These are phyloP conservation scores for Dendropsophus ebraccatus DNA, from an alignment of 2,113 vertebrate species.

Conservation along the genomic window DNA sequence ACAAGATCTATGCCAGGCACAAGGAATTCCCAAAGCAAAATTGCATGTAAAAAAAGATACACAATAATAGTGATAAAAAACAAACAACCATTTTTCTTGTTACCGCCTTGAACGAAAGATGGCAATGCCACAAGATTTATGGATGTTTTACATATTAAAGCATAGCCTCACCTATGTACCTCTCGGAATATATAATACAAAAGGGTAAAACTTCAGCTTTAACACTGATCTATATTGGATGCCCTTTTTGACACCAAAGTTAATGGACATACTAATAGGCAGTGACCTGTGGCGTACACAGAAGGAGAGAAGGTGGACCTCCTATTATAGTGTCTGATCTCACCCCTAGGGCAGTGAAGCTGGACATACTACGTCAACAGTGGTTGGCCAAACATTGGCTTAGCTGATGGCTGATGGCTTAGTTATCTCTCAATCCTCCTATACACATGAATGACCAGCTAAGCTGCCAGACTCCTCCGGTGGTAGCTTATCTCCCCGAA, in stretches of 20 bases:
- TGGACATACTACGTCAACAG: too few relatives aligned
- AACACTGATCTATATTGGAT: not conserved
- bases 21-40: conserved; percentile 11
- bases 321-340: too few relatives aligned
- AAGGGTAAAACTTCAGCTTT: not conserved
- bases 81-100: not conserved
- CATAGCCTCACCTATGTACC: not conserved
- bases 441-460: too few relatives aligned
- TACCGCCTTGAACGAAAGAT: not conserved
- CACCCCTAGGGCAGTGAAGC: too few relatives aligned
- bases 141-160: not conserved
- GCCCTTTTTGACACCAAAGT: not conserved
- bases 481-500: too few relatives aligned
- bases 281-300: too few relatives aligned
- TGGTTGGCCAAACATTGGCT: too few relatives aligned
- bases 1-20: not conserved
- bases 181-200: not conserved
- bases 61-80: not conserved
- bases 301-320: too few relatives aligned
- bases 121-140: not conserved
- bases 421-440: too few relatives aligned
- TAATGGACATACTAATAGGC: not conserved
- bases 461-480: too few relatives aligned
- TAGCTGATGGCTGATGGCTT: too few relatives aligned
- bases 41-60: not conserved